Evolutionary conservation across 2,797 vertebrate species (phyloP).

Genomic region (Alouatta caraya): DNA sequence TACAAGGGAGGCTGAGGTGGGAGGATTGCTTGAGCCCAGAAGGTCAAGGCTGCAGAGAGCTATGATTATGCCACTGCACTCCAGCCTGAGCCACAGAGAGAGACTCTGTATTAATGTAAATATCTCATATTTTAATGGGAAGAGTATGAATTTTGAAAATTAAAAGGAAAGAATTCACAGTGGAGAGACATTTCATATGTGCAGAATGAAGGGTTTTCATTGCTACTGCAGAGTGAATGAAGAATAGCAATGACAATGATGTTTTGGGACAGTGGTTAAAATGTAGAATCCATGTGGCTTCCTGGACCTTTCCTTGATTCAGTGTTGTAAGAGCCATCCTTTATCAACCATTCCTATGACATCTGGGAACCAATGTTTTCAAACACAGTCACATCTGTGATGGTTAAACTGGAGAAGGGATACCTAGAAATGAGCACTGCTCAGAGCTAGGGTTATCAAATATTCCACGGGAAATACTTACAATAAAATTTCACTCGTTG

Average conservation of each 20-base stretch:
- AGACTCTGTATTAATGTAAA: background rate
- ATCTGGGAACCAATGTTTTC: background rate
- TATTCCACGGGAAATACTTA: background rate
- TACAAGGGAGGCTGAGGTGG: background rate
- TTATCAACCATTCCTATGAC: background rate
- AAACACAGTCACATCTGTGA: background rate
- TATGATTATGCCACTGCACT: background rate
- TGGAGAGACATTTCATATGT: background rate
- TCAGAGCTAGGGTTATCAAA: background rate
- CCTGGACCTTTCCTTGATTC: background rate
- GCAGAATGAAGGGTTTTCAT: background rate
- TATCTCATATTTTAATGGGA: background rate
- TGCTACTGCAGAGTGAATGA: no score
- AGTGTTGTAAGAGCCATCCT: no score
- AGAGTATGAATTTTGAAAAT: background rate
- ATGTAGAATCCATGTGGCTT: background rate
- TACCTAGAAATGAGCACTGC: background rate
- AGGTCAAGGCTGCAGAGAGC: background rate
- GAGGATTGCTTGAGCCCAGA: background rate
- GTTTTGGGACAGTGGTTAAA: background rate
- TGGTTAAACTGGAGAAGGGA: background rate
- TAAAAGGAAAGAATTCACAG: background rate
- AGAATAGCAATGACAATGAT: fast-evolving
- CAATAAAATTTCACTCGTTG: background rate
- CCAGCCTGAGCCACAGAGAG: background rate